Conservation (phyloP, 2,888 invertebrate species). For the Carcina quercana region DNA sequence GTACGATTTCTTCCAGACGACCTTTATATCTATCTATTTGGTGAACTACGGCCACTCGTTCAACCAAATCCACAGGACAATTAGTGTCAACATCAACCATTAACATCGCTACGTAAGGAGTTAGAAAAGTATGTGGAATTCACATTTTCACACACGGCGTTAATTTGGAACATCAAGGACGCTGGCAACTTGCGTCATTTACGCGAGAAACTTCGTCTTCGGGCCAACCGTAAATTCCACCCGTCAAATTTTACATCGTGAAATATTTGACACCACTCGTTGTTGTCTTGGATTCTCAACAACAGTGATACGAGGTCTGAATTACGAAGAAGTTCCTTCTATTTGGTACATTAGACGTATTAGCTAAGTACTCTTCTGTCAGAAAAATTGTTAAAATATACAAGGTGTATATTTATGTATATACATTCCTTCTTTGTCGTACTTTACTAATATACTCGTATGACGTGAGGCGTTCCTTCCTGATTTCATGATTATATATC, state of each 20-base stretch:
- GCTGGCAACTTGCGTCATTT: constrained; percentile 44
- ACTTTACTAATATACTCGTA: too few relatives aligned
- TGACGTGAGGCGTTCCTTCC: too few relatives aligned
- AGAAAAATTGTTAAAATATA: too few relatives aligned
- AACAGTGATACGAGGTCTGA: constrained; percentile 7
- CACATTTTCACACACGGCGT: constrained; percentile 35
- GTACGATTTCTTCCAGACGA: too few relatives aligned
- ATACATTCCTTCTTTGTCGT: too few relatives aligned
- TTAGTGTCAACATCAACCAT: constrained; percentile 20
- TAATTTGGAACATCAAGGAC: constrained; percentile 42
- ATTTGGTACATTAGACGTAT: too few relatives aligned
- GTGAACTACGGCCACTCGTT: too few relatives aligned
- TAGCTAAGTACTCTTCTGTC: too few relatives aligned
- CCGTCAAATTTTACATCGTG: constrained; percentile 26
- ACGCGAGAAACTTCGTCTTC: constrained; percentile 31
- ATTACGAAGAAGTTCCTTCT: constrained; percentile 1
- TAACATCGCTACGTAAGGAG: constrained; percentile 21
- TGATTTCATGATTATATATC: too few relatives aligned
- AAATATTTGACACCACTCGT: constrained; percentile 41
- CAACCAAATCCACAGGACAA: constrained; percentile 12
- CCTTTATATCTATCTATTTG: too few relatives aligned
- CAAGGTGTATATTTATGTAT: too few relatives aligned
- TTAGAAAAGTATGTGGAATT: constrained; percentile 36
- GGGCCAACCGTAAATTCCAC: constrained; percentile 31
- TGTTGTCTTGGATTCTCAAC: constrained; percentile 20